Evolutionary conservation across 2,113 vertebrate species (phyloP).

Genomic region (Zeus faber): DNA sequence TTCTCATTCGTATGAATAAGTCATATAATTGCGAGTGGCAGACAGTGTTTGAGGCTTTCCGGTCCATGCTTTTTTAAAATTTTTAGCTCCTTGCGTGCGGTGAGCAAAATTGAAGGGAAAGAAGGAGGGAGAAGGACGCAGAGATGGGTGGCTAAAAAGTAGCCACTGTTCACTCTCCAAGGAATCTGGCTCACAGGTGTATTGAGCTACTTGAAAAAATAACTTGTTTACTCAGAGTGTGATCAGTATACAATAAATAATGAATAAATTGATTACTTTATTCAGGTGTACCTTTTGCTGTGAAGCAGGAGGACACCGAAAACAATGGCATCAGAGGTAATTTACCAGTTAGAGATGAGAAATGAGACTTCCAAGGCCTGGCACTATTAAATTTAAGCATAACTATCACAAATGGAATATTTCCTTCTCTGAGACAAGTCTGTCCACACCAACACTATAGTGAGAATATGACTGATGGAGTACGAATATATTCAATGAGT

Average conservation of each 20-base stretch:
- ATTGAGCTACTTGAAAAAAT: conserved; percentile 53
- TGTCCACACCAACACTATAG: too few species aligned
- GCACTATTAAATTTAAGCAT: conserved; percentile 35
- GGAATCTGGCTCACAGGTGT: conserved; percentile 42
- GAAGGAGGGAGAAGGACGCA: conserved; percentile 18
- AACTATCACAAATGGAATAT: conserved; percentile 50
- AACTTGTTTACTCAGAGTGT: conserved; percentile 47
- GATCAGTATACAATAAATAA: conserved; percentile 56
- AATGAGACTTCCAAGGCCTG: too few species aligned
- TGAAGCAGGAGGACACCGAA: conserved; percentile 58
- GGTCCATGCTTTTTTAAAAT: conserved; percentile 30
- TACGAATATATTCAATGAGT: background rate
- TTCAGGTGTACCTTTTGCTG: conserved; percentile 51
- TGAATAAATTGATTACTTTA: conserved; percentile 52
- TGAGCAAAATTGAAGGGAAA: conserved; percentile 29
- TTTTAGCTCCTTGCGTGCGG: conserved; percentile 18
- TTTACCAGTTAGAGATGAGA: too few species aligned
- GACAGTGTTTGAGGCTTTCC: conserved; percentile 37
- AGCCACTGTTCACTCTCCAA: conserved; percentile 51
- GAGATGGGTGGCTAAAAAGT: conserved; percentile 41
- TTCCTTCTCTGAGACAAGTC: conserved; percentile 34
- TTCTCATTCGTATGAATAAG: conserved; percentile 49
- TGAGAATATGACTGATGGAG: background rate
- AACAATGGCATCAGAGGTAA: conserved; percentile 52
- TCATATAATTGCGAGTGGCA: conserved; percentile 45